Percentiles rank a stretch among this genome's conserved stretches.
Conservation (phyloP, 2,888 invertebrate genomes). For the Thysanoteuthis rhombus region DNA sequence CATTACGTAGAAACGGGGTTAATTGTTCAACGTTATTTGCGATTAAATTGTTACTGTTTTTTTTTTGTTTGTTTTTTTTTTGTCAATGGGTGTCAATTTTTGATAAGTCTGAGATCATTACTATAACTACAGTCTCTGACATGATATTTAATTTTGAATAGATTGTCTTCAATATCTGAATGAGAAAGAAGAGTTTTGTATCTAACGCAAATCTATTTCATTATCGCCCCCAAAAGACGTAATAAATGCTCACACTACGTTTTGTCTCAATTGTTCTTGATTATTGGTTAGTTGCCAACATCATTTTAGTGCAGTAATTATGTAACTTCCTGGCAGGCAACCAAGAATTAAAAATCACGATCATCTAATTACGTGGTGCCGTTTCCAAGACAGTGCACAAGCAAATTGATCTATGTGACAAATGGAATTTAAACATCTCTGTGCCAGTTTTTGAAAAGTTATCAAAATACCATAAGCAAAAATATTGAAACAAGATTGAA, state of each 20-base stretch:
- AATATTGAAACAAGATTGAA: no score
- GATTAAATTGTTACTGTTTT: no score
- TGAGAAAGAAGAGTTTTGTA: not conserved
- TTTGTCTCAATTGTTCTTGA: not conserved
- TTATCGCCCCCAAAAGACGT: not conserved
- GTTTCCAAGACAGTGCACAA: not conserved
- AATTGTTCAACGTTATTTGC: no score
- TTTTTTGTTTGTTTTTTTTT: no score
- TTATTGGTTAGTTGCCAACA: not conserved
- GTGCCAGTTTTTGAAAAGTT: not conserved
- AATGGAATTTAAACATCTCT: not conserved
- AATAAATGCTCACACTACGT: not conserved
- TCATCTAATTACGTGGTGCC: not conserved
- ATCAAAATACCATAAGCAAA: no score
- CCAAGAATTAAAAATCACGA: not conserved
- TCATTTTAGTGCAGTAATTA: not conserved
- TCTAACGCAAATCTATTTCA: not conserved
- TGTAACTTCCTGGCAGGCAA: not conserved
- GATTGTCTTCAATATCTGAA: no score
- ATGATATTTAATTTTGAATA: no score
- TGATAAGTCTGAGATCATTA: no score
- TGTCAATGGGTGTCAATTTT: no score
- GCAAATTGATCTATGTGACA: not conserved
- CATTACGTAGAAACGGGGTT: no score
- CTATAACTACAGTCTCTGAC: no score